Evolutionary conservation across 2,888 invertebrate species (phyloP).

Genomic region (Trichogramma evanescens): DNA sequence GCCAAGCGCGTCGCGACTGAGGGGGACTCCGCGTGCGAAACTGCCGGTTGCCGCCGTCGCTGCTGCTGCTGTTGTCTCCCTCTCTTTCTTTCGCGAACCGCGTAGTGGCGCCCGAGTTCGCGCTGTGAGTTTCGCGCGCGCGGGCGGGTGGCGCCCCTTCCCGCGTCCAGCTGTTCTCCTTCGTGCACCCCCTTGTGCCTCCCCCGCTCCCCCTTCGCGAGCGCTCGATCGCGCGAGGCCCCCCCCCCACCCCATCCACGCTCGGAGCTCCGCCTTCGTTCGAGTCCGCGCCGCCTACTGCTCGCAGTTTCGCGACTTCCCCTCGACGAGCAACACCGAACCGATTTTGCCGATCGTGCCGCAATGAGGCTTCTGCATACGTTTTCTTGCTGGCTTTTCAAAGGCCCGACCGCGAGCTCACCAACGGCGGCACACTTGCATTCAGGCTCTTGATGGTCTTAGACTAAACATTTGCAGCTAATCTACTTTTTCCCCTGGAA

Average conservation of each 20-base stretch:
- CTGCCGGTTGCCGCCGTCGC: constrained; percentile 6
- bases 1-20: constrained; percentile 49
- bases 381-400: no score
- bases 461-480: no score
- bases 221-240: constrained; percentile 45
- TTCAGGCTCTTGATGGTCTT: no score
- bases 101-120: constrained; percentile 26
- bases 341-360: no score
- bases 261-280: constrained; percentile 22
- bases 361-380: no score
- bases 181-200: constrained; percentile 31
- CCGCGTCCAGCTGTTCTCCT: neutral
- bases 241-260: constrained; percentile 46
- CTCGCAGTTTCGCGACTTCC: constrained; percentile 33
- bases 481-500: no score
- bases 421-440: no score
- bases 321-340: constrained; percentile 25
- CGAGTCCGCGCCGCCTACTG: constrained; percentile 46
- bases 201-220: constrained; percentile 44
- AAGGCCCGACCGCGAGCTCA: no score
- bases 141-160: neutral
- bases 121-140: neutral
- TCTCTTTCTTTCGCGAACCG: constrained; percentile 25
- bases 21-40: constrained; percentile 16
- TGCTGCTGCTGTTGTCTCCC: neutral